Percentiles rank a stretch among this genome's conserved stretches.
These are phyloP conservation scores for Oreochromis spilurus DNA, from an alignment of 2,113 vertebrate genomes.

Conservation along the genomic window DNA sequence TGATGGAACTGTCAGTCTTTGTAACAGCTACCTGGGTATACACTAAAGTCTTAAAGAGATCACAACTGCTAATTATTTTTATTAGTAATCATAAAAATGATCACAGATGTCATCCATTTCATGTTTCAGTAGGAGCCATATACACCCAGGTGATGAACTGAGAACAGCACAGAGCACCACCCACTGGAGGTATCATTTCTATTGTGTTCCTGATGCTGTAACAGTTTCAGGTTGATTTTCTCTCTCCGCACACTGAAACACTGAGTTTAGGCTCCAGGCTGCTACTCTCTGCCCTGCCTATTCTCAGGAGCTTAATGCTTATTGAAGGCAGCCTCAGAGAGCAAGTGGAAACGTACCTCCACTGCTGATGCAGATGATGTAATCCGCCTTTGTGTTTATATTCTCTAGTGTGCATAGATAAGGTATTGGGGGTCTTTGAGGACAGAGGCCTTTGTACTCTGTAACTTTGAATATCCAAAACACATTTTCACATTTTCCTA, in stretches of 20 bases:
- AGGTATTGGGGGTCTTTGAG: not conserved
- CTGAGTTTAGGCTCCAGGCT: not conserved
- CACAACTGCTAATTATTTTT: not conserved
- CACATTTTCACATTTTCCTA: not conserved
- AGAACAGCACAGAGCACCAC: not conserved
- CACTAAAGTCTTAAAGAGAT: not conserved
- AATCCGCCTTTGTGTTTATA: not conserved
- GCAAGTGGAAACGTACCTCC: not conserved
- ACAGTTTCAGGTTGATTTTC: not conserved
- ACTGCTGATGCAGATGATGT: not conserved
- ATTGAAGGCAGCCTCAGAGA: not conserved
- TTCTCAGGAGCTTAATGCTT: not conserved
- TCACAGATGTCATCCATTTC: not conserved
- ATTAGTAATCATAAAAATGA: not conserved
- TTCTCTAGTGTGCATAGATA: fast-evolving
- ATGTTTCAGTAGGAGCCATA: not conserved
- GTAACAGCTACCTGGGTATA: not conserved
- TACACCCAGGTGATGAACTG: not conserved
- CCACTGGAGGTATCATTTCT: not conserved
- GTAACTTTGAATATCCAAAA: not conserved
- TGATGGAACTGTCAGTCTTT: not conserved
- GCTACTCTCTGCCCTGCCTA: not conserved
- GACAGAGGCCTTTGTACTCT: not conserved
- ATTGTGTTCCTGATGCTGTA: not conserved
- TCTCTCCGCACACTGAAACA: not conserved